Evolutionary conservation across 2,797 vertebrate species (phyloP), one percentile per base, ranked within the genome.

Genomic region (Picus viridis): DNA sequence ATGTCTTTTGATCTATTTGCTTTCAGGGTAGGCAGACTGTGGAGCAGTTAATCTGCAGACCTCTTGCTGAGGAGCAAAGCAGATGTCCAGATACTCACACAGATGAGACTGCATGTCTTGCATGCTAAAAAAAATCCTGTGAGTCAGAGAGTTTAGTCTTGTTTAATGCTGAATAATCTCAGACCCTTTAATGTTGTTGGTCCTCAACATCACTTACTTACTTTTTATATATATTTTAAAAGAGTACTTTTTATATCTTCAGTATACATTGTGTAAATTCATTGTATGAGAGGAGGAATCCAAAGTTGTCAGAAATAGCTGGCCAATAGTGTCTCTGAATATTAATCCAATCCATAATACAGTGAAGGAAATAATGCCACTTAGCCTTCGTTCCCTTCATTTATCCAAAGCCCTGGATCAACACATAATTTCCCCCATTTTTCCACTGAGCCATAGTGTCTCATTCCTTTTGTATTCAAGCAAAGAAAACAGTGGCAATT

Each of bases 71-170:
- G 75, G 67, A 93, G 6, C 12, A 34, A 80, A 63, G 72, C 69
- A 63, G 63, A 90, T 83, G 79, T 89, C 82, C 73, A 78, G 75
- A 65, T 95, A 67, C 20, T 91, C 72, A 56, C 51, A 70, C 41
- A 90, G 76, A 71, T 80, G 69, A 93, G 68, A 18, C 86, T 63
- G 71, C 71, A 49, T 17, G 23, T 76, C 65, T 92, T 86, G 67
- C 73, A 68, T 83, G 75, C 84, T 49, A 49, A 65, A 80, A 53
- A 59, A 23, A 54, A 39, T 51, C 32, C 17, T 74, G 29, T 6
- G 3, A 47, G 47, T 54, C 62, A 73, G n/a, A 13, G 32, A 59
- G 26, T 57, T 88, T 20, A 29, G 34, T 77, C 29, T 92, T n/a
- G 63, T n/a, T 10, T 58, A 30, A 45, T 45, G 43, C 15, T 83